Evolutionary conservation across 2,888 invertebrate genomes (phyloP).

Genomic region (Tubiluchus corallicola): DNA sequence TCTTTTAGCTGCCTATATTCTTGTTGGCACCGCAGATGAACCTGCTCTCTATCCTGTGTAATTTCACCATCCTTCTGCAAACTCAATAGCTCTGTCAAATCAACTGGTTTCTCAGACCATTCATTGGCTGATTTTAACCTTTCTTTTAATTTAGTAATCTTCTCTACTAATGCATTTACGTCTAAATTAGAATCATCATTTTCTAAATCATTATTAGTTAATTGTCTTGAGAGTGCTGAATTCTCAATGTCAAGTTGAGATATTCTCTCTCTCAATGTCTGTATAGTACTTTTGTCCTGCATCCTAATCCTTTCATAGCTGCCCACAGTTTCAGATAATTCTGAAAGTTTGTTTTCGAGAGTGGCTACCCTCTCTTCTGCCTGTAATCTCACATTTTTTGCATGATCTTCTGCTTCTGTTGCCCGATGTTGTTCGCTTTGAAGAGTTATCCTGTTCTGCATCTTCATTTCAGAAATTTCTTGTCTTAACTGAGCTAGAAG

Average conservation of each 20-base stretch:
- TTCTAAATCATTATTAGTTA: conserved; percentile 10
- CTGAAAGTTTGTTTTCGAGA: conserved; percentile 53
- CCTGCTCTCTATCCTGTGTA: conserved; percentile 5
- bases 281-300: conserved; percentile 51
- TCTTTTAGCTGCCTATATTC: conserved; percentile 42
- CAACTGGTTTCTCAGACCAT: conserved; percentile 37
- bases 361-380: conserved; percentile 57
- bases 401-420: conserved; percentile 48
- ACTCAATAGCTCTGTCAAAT: conserved; percentile 28
- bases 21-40: conserved; percentile 41
- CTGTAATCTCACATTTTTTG: conserved; percentile 43
- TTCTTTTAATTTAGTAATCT: conserved; percentile 43
- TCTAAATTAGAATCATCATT: conserved; percentile 19
- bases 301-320: conserved; percentile 50
- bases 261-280: conserved; percentile 36
- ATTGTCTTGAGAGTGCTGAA: conserved; percentile 23
- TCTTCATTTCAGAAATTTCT: conserved; percentile 51
- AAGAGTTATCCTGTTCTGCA: conserved; percentile 46
- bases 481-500: conserved; percentile 45
- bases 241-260: conserved; percentile 28
- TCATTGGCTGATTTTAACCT: conserved; percentile 39
- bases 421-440: conserved; percentile 50
- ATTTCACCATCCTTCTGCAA: not conserved
- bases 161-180: conserved; percentile 36
- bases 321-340: conserved; percentile 56